Conservation (phyloP, 2,113 vertebrate genomes). For the Scophthalmus maximus region DNA sequence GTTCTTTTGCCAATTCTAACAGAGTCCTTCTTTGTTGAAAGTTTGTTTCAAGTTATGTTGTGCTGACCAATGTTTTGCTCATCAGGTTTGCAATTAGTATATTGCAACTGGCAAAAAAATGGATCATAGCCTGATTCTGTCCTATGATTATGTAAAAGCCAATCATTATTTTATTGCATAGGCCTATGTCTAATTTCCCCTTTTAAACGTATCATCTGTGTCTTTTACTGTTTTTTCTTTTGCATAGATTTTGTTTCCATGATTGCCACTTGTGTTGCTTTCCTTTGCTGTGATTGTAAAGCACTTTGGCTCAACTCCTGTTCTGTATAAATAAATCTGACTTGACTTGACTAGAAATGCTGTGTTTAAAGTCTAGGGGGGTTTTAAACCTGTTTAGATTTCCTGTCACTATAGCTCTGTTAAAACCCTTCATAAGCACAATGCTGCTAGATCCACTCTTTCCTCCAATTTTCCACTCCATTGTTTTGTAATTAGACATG, state of each 20-base stretch:
- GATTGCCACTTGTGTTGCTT: no score
- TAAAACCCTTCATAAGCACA: conserved; percentile 18
- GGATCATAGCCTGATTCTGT: no score
- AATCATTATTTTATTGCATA: no score
- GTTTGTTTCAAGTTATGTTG: neutral
- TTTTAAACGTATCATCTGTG: no score
- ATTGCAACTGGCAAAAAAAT: neutral
- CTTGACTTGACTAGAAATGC: no score
- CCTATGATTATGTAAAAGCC: no score
- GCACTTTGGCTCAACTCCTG: no score
- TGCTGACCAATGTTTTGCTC: neutral
- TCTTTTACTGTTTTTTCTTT: no score
- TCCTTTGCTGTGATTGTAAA: no score
- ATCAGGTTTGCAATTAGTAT: neutral
- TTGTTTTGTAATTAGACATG: conserved; percentile 73
- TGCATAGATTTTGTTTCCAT: no score
- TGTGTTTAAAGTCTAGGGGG: neutral
- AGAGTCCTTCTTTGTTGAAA: conserved; percentile 34
- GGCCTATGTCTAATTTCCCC: no score
- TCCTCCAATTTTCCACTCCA: conserved; percentile 66
- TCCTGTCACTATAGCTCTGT: conserved; percentile 39
- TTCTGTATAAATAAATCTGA: no score
- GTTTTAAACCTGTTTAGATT: conserved; percentile 10
- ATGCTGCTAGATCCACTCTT: conserved; percentile 34
- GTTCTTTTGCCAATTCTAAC: conserved; percentile 25